Base-by-base conservation (phyloP, 2,113 vertebrate species). In the Callionymus lyra region DNA sequence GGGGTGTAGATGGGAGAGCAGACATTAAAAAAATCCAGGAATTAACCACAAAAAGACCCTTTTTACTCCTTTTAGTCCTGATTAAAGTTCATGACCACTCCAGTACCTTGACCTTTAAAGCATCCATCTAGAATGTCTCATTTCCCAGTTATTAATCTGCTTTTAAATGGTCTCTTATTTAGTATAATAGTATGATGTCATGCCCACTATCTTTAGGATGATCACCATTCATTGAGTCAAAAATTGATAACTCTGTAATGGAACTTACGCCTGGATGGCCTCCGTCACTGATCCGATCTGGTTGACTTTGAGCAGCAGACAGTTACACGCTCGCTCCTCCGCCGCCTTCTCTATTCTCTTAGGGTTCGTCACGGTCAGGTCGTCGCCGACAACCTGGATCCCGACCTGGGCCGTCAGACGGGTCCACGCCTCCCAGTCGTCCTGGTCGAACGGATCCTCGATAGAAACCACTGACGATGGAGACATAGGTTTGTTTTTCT, bases 381-480 rank as follows among this genome's bases (percentile, higher is more conserved):
- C 92, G 1, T 97, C 93, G 4, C 93, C 93, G 16, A 97, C 93
- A 10, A 97, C 88, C 86, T 97, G 93, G 78, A 95, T 93, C 48
- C 91, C 91, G 16, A 90, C 88, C 1, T 87, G 91, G 53, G 87
- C 92, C 0, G 92, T 95, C 66, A 97, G 91, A 49, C 89, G 88
- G 16, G 91, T 82, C 93, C 93, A 97, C 44, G 91, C 91, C 32
- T 88, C 86, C 93, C 93, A 97, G 61, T 97, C 93, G 42, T 97
- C 93, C 79, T 97, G 93, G 72, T 97, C 93, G 48, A 97, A 97
- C 0, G 93, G 93, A 70, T 97, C 93, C 80, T 97, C 93, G 9
- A 97, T 96, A 52, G 93, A 96, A 32, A 97, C 93, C 84, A 97
- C 93, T 97, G 53, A 31, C 5, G 10, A 19, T 2, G 14, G 14